These are phyloP conservation scores for Lithophane ornitopus DNA, from an alignment of 2,888 invertebrate genomes.

Conservation along the genomic window DNA sequence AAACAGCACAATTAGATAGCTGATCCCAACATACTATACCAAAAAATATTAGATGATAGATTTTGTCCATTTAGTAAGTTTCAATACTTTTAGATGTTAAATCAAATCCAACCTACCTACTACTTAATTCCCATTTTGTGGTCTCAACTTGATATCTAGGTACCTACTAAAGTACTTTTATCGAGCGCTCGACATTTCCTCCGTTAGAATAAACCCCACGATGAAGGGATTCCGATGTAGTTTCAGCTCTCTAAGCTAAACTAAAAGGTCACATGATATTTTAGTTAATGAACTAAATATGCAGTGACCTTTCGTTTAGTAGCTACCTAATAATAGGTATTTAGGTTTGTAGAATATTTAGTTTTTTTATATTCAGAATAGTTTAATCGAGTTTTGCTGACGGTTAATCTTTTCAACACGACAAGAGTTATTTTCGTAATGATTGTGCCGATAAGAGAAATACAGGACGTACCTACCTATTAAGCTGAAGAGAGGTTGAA, in stretches of 20 bases:
- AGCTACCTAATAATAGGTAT: constrained; percentile 1
- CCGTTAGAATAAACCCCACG: constrained; percentile 20
- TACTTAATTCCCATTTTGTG: too few species aligned
- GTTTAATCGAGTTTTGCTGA: background rate
- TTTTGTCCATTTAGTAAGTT: too few species aligned
- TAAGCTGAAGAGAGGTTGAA: too few species aligned
- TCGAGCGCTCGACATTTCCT: constrained; percentile 25
- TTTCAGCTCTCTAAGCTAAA: constrained; percentile 44
- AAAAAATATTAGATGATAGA: too few species aligned
- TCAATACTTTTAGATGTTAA: too few species aligned
- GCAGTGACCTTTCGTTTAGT: constrained; percentile 40
- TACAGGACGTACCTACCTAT: background rate
- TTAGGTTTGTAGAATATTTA: background rate
- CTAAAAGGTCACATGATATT: constrained; percentile 49
- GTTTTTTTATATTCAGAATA: background rate
- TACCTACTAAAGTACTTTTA: background rate
- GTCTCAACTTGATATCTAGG: background rate
- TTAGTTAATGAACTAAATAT: constrained; percentile 46
- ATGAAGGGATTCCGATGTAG: constrained; percentile 34
- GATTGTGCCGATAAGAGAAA: background rate
- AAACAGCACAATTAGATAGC: too few species aligned
- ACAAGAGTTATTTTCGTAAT: background rate
- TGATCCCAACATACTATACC: too few species aligned
- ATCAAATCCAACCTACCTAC: background rate
- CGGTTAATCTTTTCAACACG: background rate